phyloP scores from a whole-genome alignment of 2,888 invertebrate species.

The Meiosimyza decipiens region DNA sequence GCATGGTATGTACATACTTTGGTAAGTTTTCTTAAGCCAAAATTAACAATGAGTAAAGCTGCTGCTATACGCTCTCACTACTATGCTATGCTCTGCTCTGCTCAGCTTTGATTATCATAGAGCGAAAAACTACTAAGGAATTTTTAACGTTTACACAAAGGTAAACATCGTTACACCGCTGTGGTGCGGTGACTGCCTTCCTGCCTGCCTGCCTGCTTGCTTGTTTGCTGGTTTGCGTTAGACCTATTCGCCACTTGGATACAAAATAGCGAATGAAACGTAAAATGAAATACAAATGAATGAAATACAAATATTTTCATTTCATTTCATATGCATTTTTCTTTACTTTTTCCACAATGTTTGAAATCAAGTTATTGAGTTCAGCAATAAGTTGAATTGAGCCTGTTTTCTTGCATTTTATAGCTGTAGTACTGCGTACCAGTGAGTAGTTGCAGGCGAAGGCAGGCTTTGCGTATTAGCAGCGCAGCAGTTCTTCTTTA shows the following conservation, averaged over 20 bases:
- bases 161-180: constrained; percentile 5
- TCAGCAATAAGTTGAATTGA: constrained; percentile 25
- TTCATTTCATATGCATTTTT: constrained; percentile 42
- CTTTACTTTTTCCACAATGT: constrained; percentile 26
- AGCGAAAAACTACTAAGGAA: constrained; percentile 24
- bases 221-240: not conserved
- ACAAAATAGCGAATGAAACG: constrained; percentile 37
- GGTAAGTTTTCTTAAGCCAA: constrained; percentile 31
- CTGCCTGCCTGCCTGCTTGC: not conserved
- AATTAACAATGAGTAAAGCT: not conserved
- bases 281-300: constrained; percentile 32
- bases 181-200: not conserved
- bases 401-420: constrained; percentile 36
- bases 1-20: constrained; percentile 12
- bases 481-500: too few relatives aligned
- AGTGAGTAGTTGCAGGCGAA: constrained; percentile 28
- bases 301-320: constrained; percentile 45
- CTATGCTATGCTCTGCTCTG: too few relatives aligned
- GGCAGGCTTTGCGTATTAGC: constrained; percentile 56
- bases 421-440: not conserved
- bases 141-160: constrained; percentile 18
- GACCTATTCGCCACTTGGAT: not conserved
- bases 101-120: not conserved
- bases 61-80: too few relatives aligned
- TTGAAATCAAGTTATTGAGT: constrained; percentile 11